Evolutionary conservation across 2,888 invertebrate genomes (phyloP), one percentile per base, ranked within the genome.

Genomic region (Clanis bilineata): DNA sequence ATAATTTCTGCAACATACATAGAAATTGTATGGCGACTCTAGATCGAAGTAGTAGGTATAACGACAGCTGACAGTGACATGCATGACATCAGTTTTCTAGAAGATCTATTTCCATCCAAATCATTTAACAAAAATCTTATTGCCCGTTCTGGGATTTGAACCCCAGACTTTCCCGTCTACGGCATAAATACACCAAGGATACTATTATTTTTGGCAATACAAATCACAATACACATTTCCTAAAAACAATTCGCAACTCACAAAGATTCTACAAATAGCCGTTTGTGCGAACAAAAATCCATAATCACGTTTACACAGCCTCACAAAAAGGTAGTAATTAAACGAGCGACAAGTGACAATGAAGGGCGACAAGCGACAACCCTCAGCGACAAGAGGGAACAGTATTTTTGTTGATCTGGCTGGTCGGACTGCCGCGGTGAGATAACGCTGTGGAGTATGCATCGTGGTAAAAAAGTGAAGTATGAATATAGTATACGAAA

Each of bases 321-420:
- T 4, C 66, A 82, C 84, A 87, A 85, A 85, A 85, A 82, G 73
- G 68, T 81, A 82, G 85, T 88, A 88, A 88, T 88, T 88, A 88
- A 88, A 87, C 85, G 83, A 79, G 76, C 70, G 68, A 70, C 68
- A 71, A 12, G 36, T 1, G 9, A 75, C 73, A 57, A 78, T n/a
- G n/a, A n/a, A 77, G 76, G 67, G 67, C 77, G 69, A 77, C 78
- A 77, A 68, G 67, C 77, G 70, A 75, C 79, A 76, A 76, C 64
- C 67, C 68, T 57, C 45, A 3, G 39, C 58, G 63, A 84, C 86
- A 86, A 83, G 80, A 79, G 76, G 78, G 74, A 82, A 85, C 80
- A 79, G 83, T 88, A 87, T 89, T 89, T 89, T 89, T 87, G 88
- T 86, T 79, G 84, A 75, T 73, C 80, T 82, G 76, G n/a, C n/a